Evolutionary conservation across 2,888 invertebrate genomes (phyloP), one percentile per base, ranked within the genome.

Genomic region (Sarcophaga caerulescens): DNA sequence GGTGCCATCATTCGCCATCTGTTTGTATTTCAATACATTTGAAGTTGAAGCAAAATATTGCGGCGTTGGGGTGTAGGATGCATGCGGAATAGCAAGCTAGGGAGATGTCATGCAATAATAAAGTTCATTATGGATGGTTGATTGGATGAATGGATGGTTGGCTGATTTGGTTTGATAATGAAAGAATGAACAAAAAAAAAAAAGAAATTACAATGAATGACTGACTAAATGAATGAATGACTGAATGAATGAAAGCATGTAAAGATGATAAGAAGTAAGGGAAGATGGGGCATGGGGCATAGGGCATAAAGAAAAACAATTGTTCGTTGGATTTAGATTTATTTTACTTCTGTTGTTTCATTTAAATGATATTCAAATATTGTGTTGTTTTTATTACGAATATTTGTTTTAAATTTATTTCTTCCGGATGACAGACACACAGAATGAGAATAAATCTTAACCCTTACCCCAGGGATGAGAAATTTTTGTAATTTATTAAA

Each of bases 121-220:
- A 70, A 86, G 83, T 86, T 84, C 83, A 86, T 86, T 81, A 84
- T 68, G 63, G 45, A 76, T 62, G 74, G 52, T 83, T 84, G 80
- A 79, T 59, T 83, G 80, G 52, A 71, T 82, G 75, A 71, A 69
- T 73, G 80, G 52, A 71, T 82, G 75, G 71, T 65, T 73, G 66
- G 47, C 35, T 35, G 35, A 35, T 59, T 77, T 47, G 59, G 23
- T 76, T 76, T 44, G 25, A 70, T 82, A 62, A 77, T 77, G 57
- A 73, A 70, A 66, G 57, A 70, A 14, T 57, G 19, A 68, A 14
- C 14, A 52, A 14, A 52, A 47, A 47, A 35, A 35, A 35, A 25
- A 5, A 35, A 35, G 6, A 35, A 35, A 35, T 35, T 35, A 35
- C 8, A 35, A 35, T 35, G 35, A 35, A 35, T 35, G 35, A 35